These are phyloP conservation scores for Desmophyllum pertusum DNA, from an alignment of 92 coral and sea anemone genomes.

Conservation along the genomic window DNA sequence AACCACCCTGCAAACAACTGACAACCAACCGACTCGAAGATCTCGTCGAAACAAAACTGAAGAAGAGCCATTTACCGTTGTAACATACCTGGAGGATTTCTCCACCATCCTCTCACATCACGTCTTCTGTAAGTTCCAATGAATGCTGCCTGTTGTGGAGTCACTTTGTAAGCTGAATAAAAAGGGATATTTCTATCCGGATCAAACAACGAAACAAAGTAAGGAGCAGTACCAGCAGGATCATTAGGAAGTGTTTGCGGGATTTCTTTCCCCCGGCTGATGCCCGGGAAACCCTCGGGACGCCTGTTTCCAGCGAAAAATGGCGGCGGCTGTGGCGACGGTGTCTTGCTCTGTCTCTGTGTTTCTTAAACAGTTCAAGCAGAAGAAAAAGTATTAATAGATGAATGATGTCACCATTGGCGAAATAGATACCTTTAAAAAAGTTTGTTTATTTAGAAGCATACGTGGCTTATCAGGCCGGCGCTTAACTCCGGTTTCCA, in stretches of 20 bases:
- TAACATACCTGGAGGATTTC: slow-evolving; percentile 2
- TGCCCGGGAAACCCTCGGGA: slow-evolving; percentile 37
- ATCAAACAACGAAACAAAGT: slow-evolving; percentile 23
- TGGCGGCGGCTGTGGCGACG: not conserved
- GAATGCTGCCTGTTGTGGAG: not conserved
- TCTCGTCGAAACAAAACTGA: not conserved
- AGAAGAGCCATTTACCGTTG: not conserved
- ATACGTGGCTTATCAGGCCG: too few relatives aligned
- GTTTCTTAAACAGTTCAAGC: not conserved
- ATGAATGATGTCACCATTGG: not conserved
- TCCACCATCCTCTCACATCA: not conserved
- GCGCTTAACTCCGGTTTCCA: too few relatives aligned
- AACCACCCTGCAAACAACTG: too few relatives aligned
- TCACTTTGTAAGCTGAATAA: slow-evolving; percentile 26
- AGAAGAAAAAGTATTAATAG: not conserved
- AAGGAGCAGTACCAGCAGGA: not conserved
- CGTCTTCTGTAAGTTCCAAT: not conserved
- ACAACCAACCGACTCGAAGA: too few relatives aligned
- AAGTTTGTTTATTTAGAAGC: too few relatives aligned
- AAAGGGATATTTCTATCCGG: slow-evolving; percentile 22
- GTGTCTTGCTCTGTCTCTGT: not conserved
- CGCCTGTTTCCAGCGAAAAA: slow-evolving; percentile 35
- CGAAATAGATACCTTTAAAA: too few relatives aligned
- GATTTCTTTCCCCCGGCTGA: not conserved
- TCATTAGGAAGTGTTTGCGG: not conserved